Conservation (phyloP, 2,797 vertebrate genomes). For the Pseudopleuronectes americanus region DNA sequence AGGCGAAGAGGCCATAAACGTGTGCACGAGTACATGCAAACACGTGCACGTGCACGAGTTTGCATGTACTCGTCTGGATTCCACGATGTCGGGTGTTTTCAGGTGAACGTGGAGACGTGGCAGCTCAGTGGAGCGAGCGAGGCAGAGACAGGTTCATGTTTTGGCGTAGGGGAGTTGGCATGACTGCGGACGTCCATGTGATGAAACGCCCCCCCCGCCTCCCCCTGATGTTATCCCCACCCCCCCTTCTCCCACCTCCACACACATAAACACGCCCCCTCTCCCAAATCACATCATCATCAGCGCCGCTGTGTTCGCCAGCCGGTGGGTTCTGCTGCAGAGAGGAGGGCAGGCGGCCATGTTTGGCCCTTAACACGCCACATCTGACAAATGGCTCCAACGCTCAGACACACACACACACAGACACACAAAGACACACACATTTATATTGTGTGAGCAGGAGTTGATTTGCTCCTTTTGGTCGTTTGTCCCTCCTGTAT, state of each 20-base stretch:
- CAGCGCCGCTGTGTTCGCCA: too few relatives aligned
- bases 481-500: not conserved
- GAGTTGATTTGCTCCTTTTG: too few relatives aligned
- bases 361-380: conserved; percentile 23
- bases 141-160: conserved; percentile 25
- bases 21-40: too few relatives aligned
- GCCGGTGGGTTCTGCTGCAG: not conserved
- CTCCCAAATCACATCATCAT: conserved; percentile 16
- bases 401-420: not conserved
- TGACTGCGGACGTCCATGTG: conserved; percentile 38
- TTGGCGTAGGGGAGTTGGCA: conserved; percentile 18
- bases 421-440: not conserved
- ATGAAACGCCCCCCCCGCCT: not conserved
- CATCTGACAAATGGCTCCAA: not conserved
- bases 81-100: not conserved
- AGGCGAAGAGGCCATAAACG: not conserved
- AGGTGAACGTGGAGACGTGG: not conserved
- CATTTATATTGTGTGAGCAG: not conserved
- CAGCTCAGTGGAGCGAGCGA: not conserved
- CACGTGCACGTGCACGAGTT: not conserved
- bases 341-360: conserved; percentile 23
- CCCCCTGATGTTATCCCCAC: not conserved
- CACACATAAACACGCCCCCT: conserved; percentile 6
- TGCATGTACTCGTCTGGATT: conserved; percentile 2
- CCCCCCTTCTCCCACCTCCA: not conserved